phyloP scores from a whole-genome alignment of 2,797 vertebrate genomes.

The Sebastes wilsoni region DNA sequence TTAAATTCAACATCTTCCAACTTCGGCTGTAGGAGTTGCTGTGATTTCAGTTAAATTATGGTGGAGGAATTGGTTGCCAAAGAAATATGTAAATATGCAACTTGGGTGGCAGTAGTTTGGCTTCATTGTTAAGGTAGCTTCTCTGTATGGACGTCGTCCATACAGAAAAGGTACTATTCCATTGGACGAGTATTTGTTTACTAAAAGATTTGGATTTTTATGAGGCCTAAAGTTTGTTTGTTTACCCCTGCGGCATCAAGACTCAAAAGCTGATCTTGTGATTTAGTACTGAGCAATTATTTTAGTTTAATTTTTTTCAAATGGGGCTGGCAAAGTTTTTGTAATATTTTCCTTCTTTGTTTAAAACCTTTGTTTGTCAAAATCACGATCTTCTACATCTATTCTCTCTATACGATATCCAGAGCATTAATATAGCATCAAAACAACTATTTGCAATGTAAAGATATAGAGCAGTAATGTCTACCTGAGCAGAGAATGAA shows the following conservation, averaged over 20 bases:
- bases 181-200: conserved; percentile 19
- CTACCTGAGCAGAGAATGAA: too few relatives aligned
- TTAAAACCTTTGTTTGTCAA: neutral
- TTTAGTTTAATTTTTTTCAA: neutral
- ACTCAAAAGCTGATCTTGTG: neutral
- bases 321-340: neutral
- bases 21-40: neutral
- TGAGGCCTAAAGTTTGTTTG: conserved; percentile 9
- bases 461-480: too few relatives aligned
- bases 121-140: neutral
- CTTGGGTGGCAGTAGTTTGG: conserved; percentile 20
- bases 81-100: conserved; percentile 6
- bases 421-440: too few relatives aligned
- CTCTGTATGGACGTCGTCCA: neutral
- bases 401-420: neutral
- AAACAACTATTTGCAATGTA: too few relatives aligned
- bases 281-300: neutral
- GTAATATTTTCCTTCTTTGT: neutral
- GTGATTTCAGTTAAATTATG: neutral
- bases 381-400: neutral
- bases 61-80: conserved; percentile 17
- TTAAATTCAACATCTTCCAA: neutral
- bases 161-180: too few relatives aligned
- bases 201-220: neutral
- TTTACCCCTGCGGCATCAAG: conserved; percentile 31